These are phyloP conservation scores for Phalera bucephala DNA, from an alignment of 2,888 invertebrate species.

Conservation along the genomic window DNA sequence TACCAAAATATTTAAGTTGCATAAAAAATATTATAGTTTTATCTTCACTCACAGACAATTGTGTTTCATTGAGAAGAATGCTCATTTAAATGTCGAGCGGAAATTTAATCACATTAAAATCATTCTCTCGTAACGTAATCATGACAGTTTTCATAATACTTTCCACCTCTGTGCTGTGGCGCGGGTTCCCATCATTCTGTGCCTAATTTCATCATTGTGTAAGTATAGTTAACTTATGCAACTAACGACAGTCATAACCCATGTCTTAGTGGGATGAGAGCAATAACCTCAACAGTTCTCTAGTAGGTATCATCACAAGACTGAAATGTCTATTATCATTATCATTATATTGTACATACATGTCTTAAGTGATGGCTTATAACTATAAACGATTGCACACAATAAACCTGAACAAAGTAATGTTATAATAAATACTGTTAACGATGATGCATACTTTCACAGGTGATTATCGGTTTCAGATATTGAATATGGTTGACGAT, in stretches of 20 bases:
- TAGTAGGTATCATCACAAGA: no score
- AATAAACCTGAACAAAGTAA: no score
- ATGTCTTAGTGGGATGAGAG: background rate
- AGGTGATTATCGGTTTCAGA: no score
- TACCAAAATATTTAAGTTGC: no score
- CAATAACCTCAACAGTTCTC: background rate
- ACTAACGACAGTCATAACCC: constrained; percentile 7
- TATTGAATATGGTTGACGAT: no score
- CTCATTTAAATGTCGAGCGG: constrained; percentile 21
- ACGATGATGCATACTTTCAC: no score
- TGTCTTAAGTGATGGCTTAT: no score
- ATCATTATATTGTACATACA: no score
- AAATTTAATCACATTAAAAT: constrained; percentile 40
- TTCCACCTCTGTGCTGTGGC: constrained; percentile 14
- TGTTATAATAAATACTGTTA: no score
- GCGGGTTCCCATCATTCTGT: constrained; percentile 43
- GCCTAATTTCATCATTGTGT: constrained; percentile 46
- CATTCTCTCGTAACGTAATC: constrained; percentile 34
- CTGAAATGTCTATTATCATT: no score
- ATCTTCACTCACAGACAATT: constrained; percentile 9
- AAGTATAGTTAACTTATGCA: constrained; percentile 32
- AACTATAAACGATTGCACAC: no score
- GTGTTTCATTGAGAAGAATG: constrained; percentile 17
- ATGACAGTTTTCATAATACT: constrained; percentile 40
- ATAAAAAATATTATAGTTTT: no score